Base-by-base conservation (phyloP, 2,113 vertebrate genomes). In the Aegotheles bennettii region DNA sequence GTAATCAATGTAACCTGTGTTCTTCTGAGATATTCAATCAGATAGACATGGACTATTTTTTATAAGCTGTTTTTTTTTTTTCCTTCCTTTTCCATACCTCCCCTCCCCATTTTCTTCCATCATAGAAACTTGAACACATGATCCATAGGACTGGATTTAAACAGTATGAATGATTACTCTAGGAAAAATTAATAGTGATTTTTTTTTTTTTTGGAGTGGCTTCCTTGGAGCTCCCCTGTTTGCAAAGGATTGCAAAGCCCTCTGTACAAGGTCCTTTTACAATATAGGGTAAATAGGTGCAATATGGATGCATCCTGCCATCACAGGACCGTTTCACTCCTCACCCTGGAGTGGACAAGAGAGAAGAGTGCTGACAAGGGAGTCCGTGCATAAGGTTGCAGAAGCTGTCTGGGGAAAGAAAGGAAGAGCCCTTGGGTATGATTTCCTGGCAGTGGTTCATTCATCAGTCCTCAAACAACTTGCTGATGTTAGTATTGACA, bases 51-150 rank as follows among this genome's bases (percentile, higher is more conserved):
- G 16, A 83, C 7, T 63, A 17, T 33, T 84, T 91, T 59, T 77
- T 69, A 18, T 70, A 51, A 54, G 48, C 13, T 5, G 0, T 0
- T n/a, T n/a, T n/a, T n/a, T n/a, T n/a, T n/a, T n/a, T n/a, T n/a
- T n/a, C n/a, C n/a, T n/a, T n/a, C n/a, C n/a, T n/a, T n/a, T n/a
- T n/a, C n/a, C n/a, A n/a, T n/a, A n/a, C n/a, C n/a, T n/a, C n/a
- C n/a, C n/a, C n/a, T n/a, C n/a, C n/a, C n/a, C n/a, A 6, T 29
- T 64, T 68, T 31, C 19, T 50, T 11, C 5, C 2, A 0, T 6
- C 75, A 26, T 53, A 40, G 67, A 60, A 90, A 47, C 19, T 19
- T 40, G 42, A 90, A 67, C 13, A 12, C 11, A 36, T 69, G 36
- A 93, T 35, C 24, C 68, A 15, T 38, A 42, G 53, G 10, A 5